A percentile compares a stretch with the other conserved stretches of the same genome.
Evolutionary conservation across 2,797 vertebrate species (phyloP).

Genomic region (Sebastes itinus): DNA sequence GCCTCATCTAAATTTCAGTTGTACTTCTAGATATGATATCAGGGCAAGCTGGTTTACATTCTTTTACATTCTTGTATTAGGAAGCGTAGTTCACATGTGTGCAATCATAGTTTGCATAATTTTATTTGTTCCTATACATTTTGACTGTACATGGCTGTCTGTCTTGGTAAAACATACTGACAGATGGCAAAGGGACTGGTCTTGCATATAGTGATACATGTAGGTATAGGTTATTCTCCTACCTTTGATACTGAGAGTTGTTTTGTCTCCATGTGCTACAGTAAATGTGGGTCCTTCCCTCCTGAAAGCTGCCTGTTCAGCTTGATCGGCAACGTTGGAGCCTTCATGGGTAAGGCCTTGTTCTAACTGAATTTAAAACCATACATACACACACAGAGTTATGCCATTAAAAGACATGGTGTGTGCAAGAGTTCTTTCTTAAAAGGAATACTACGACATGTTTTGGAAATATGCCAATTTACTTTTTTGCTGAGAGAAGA

Average conservation of each 20-base stretch:
- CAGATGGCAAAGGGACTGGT: background rate
- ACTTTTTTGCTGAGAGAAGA: background rate
- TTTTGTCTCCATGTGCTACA: slow-evolving; percentile 59
- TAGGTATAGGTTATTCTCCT: background rate
- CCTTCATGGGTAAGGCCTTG: slow-evolving; percentile 89
- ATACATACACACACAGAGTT: background rate
- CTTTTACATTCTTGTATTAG: background rate
- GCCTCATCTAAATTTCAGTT: background rate
- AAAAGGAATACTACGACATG: background rate
- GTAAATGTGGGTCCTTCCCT: slow-evolving; percentile 92
- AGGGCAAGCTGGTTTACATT: background rate
- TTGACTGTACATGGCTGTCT: background rate
- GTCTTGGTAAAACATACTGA: background rate
- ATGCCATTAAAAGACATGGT: background rate
- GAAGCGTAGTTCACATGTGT: background rate
- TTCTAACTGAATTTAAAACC: background rate
- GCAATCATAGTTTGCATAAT: background rate
- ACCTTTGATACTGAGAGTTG: background rate
- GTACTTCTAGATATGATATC: background rate
- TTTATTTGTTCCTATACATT: background rate
- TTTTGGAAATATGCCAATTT: background rate
- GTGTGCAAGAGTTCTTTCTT: background rate
- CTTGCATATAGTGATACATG: background rate
- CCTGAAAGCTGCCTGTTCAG: slow-evolving; percentile 96
- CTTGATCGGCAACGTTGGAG: slow-evolving; percentile 92